Evolutionary conservation across 64 coral and sea anemone species (phyloP).

Genomic region (Stylophora pistillata): DNA sequence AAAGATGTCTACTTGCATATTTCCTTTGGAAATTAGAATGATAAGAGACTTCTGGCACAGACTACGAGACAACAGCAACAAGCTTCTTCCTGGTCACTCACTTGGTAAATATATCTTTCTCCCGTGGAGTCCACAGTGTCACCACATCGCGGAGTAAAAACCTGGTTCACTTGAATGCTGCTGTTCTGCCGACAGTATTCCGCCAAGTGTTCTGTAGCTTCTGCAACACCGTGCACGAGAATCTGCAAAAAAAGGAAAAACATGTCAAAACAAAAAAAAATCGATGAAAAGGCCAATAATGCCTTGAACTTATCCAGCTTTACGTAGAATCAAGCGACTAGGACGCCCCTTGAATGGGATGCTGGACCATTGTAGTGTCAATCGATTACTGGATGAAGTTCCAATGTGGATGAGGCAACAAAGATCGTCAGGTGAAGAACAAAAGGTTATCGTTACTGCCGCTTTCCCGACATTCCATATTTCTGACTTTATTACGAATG

Average conservation of each 20-base stretch:
- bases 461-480: no score
- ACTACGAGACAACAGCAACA: not conserved
- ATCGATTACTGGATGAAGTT: no score
- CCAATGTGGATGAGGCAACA: no score
- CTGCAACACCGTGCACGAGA: slow-evolving; percentile 75
- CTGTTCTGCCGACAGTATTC: slow-evolving; percentile 89
- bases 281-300: not conserved
- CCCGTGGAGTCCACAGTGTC: slow-evolving; percentile 97
- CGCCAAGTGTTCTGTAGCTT: slow-evolving; percentile 84
- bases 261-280: not conserved
- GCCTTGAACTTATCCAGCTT: no score
- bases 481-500: no score
- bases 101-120: slow-evolving; percentile 98
- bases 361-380: no score
- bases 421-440: no score
- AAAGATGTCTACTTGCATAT: no score
- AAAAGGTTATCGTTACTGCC: no score
- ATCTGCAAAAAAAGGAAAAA: slow-evolving; percentile 33
- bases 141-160: slow-evolving; percentile 80
- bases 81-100: slow-evolving; percentile 11
- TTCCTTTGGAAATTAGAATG: no score
- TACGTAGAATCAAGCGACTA: no score
- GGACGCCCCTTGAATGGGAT: no score
- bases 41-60: not conserved
- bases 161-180: slow-evolving; percentile 88